Evolutionary conservation across 2,113 vertebrate genomes (phyloP), one percentile per base, ranked within the genome.

Genomic region (Ammospiza caudacuta): DNA sequence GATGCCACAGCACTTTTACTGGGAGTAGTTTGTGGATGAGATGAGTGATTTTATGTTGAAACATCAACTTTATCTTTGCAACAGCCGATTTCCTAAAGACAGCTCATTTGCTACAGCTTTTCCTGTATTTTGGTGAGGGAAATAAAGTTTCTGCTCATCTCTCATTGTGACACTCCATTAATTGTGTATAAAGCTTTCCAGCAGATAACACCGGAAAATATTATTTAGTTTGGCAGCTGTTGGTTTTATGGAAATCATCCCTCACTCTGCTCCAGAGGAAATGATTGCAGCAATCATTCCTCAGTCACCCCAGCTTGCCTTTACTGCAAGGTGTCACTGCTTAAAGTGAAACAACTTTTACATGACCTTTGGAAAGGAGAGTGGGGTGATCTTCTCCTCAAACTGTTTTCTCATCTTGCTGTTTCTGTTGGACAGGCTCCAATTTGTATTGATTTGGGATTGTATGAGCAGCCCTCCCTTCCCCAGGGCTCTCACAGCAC

Each of bases 1-100:
- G 37, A 33, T 7, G 25, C 33, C 2, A 3, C 6, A 18, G 87
- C 0, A 0, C 12, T 72, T 89, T 93, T 51, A 46, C 0, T 43
- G 27, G 64, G 55, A 55, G 20, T 14, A 37, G 33, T 58, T n/a
- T 44, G 37, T 29, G 54, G 37, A 33, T 0, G 1, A 51, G 17
- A 41, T 22, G 18, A 66, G 22, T 27, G 27, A 63, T 61, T 94
- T 92, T 57, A 20, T 9, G 29, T 6, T 18, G 27, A 39, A 76
- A 77, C 15, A 52, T 52, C 70, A 41, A 12, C 39, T 47, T 79
- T 7, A 13, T 13, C 31, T 83, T 41, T 1, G 1, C 44, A 73
- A 24, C 46, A 51, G 22, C 69, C 5, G 22, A 29, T 27, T 70
- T 82, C 58, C 67, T 51, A 5, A n/a, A 35, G 58, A 24, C 51